Base-by-base conservation (phyloP, 2,113 vertebrate species). In the Planiliza haematocheilus region DNA sequence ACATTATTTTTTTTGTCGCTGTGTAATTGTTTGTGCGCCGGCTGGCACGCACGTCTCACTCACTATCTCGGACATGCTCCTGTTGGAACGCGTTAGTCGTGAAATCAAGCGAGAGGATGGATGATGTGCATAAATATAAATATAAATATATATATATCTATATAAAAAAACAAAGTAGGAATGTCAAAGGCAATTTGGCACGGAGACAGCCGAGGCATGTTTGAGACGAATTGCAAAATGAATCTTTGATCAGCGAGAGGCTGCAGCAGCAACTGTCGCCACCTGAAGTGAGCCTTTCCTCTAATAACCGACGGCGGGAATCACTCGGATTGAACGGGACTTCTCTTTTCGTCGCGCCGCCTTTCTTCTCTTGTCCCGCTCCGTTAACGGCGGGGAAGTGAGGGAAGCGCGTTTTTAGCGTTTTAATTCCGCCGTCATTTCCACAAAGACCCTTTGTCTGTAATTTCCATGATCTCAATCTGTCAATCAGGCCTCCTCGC, bases 381-480 rank as follows among this genome's bases (percentile, higher is more conserved):
- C 21, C 11, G 49, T 39, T 43, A 20, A 1, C n/a, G n/a, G n/a
- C n/a, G n/a, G n/a, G 17, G 63, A 30, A 30, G 2, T 41, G 58
- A 63, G 37, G 18, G 76, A 63, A 12, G 20, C 43, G 12, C 34
- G 37, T 63, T 61, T 55, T 58, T 62, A 14, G 69, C 30, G 24
- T 78, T 74, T 79, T 51, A 74, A 80, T 83, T 80, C 58, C 30
- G 79, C 53, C 75, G 69, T 55, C 58, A 79, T 82, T 83, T 81
- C 65, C 82, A 85, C 82, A 74, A 81, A 74, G 51, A 69, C 39
- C 49, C 45, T 79, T 83, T 74, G 74, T 86, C 39, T 78, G 64
- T 58, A 67, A 89, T 84, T 86, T 89, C 71, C 36, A 67, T 87
- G 84, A 87, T 89, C 90, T 84, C 70, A 89, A 89, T 86, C 88